Conservation (phyloP, 2,888 invertebrate species). For the Lepidonotus clava region DNA sequence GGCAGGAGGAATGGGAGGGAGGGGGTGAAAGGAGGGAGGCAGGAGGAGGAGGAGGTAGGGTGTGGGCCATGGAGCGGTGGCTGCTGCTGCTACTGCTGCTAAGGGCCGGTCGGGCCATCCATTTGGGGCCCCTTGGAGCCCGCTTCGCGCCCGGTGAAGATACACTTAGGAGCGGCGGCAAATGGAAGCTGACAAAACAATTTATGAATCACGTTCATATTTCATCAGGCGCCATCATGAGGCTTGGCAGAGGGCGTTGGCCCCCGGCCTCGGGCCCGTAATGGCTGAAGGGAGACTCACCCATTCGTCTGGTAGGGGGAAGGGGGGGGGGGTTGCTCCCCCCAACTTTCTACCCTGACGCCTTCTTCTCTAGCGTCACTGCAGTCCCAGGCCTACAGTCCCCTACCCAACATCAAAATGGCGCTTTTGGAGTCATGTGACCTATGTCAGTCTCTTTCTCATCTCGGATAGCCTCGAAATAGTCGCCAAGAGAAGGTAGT, state of each 20-base stretch:
- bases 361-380: no score
- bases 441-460: conserved; percentile 24
- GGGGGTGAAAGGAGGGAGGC: no score
- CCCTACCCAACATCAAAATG: not conserved
- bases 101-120: not conserved
- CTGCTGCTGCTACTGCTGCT: no score
- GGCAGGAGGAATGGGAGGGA: no score
- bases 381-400: no score
- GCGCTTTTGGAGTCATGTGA: not conserved
- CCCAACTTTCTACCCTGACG: no score
- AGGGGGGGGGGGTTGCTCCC: not conserved
- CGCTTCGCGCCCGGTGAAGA: conserved; percentile 7
- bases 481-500: no score
- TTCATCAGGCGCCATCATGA: conserved; percentile 25
- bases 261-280: not conserved
- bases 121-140: conserved; percentile 5
- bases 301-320: not conserved
- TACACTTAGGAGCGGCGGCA: conserved; percentile 51
- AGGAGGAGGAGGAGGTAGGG: not conserved
- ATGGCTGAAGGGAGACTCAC: not conserved
- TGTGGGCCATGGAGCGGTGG: not conserved
- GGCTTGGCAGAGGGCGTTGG: conserved; percentile 17
- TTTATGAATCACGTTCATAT: conserved; percentile 52
- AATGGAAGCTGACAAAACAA: conserved; percentile 54
- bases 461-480: not conserved